Evolutionary conservation across 2,888 invertebrate genomes (phyloP), one percentile per base, ranked within the genome.

Genomic region (Adelognathus sp.): DNA sequence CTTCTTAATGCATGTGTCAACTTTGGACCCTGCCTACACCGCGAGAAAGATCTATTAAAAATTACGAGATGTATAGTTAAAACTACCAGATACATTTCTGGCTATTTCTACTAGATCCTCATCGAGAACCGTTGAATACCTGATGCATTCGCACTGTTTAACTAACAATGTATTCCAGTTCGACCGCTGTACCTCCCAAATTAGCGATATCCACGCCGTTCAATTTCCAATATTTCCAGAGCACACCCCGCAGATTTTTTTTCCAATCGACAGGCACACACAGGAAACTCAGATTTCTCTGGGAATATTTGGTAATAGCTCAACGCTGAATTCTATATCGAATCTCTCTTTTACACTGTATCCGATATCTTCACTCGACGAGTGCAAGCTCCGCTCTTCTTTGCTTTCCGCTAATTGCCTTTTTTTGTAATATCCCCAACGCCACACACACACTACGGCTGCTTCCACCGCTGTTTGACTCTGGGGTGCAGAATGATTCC

Each of bases 331-430:
- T 54, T 54, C 27, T n/a, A 27, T 16, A 54, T 14, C 29, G 54
- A 11, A 16, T 16, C 54, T 29, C 29, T 54, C 29, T 27, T 16
- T 18, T 27, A 0, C 46, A 29, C 16, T 54, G n/a, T 29, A 16
- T 14, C 14, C 54, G 11, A 29, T 54, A 14, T 16, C 27, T 14
- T 2, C 14, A 0, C 16, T 27, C 9, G 29, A 18, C 5, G 29
- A 27, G 14, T 18, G 29, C 4, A 2, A 5, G 54, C 29, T 41
- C n/a, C 41, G 27, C 46, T 16, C 7, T 14, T 24, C 21, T 66
- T 50, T 39, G 31, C 39, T 39, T 36, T 41, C 36, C 31, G 58
- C 44, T 66, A 52, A 66, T 52, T 36, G 52, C 21, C 52, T 50
- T 66, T 66, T 50, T 66, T 5, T 3, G 16, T 24, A 46, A n/a